These are phyloP conservation scores for Chrysocyon brachyurus DNA, from an alignment of 2,797 vertebrate genomes.

Conservation along the genomic window DNA sequence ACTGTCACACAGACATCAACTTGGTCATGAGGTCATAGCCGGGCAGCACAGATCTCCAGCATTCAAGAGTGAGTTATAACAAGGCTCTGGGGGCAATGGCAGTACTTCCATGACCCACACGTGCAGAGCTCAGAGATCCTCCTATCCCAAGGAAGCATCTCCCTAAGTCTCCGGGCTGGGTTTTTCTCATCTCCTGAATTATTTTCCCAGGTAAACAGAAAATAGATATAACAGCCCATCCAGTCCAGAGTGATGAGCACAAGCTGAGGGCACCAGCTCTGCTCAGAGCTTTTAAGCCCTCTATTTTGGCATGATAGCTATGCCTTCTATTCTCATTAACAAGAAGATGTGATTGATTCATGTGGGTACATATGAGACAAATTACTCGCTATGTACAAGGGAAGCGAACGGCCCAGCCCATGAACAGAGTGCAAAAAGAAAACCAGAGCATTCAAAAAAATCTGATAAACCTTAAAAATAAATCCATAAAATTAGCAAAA, in stretches of 20 bases:
- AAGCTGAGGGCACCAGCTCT: background rate
- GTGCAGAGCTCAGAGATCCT: background rate
- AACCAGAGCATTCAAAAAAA: conserved; percentile 59
- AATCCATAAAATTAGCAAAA: conserved; percentile 76
- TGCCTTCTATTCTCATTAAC: background rate
- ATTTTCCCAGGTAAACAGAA: conserved; percentile 18
- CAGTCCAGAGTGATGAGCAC: background rate
- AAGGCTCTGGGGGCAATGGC: background rate
- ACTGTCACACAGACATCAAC: background rate
- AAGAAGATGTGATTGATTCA: background rate
- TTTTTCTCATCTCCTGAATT: background rate
- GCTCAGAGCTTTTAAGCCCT: background rate
- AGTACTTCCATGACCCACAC: background rate
- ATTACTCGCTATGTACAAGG: background rate
- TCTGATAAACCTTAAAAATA: conserved; percentile 75
- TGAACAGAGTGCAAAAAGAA: conserved; percentile 13
- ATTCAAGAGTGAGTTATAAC: background rate
- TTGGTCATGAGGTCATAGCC: background rate
- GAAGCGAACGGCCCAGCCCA: background rate
- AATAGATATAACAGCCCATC: background rate
- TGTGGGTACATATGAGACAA: background rate
- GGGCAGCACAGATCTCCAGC: background rate
- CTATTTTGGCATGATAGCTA: background rate
- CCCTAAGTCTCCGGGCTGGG: background rate
- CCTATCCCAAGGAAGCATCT: background rate